Evolutionary conservation across 2,113 vertebrate species (phyloP).

Genomic region (Myotis brandtii): DNA sequence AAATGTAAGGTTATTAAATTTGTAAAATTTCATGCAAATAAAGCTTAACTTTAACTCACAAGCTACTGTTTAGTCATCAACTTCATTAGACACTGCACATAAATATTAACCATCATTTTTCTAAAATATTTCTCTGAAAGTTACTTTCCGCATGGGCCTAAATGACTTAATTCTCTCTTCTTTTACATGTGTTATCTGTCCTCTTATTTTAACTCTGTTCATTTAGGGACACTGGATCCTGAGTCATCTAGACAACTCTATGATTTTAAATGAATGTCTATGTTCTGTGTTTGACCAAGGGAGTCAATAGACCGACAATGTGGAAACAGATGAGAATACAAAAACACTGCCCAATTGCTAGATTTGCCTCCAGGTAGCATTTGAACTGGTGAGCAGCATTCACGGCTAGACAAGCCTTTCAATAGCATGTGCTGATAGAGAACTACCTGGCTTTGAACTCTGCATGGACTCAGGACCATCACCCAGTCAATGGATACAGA

Average conservation of each 20-base stretch:
- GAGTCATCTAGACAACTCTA: background rate
- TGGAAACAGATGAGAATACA: background rate
- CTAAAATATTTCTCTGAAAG: background rate
- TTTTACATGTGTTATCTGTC: background rate
- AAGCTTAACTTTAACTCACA: background rate
- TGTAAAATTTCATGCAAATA: background rate
- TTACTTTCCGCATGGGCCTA: background rate
- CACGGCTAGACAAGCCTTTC: background rate
- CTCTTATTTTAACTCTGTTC: background rate
- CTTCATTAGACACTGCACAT: background rate
- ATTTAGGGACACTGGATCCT: background rate
- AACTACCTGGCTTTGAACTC: background rate
- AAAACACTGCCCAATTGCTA: background rate
- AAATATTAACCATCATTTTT: background rate
- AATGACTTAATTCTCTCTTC: background rate
- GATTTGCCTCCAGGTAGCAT: background rate
- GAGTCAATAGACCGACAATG: background rate
- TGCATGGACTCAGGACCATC: too few species aligned
- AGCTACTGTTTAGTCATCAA: background rate
- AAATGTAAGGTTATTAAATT: background rate
- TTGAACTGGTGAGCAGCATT: too few species aligned
- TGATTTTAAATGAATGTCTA: conserved; percentile 11
- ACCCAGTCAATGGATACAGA: background rate
- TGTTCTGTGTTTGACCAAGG: background rate
- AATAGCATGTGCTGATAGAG: too few species aligned